Evolutionary conservation across 2,113 vertebrate genomes (phyloP), one percentile per base, ranked within the genome.

Genomic region (Macquaria australasica): DNA sequence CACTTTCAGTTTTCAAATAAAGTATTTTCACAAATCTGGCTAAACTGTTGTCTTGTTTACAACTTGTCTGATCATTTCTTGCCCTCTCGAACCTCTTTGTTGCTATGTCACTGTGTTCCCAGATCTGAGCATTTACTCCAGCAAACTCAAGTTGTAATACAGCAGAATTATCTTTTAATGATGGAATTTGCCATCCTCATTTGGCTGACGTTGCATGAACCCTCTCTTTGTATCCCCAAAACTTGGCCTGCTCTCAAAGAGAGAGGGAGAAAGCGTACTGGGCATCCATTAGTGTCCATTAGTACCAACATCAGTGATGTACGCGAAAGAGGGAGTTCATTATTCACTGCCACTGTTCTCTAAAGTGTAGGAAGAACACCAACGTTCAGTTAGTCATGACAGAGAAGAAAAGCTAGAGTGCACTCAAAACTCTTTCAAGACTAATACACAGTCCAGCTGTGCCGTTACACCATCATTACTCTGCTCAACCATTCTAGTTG

Each of bases 281-380:
- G 34, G 55, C 70, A 50, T 85, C 82, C 85, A 87, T 85, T 83
- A 87, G 56, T 23, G 81, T 76, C 86, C 86, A 90, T 90, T 90
- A 86, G 86, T 31, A 63, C 37, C 73, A 76, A 62, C 62, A 62
- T 73, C 1, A 5, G 20, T 43, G 55, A 73, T 83, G 50, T 70
- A 59, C 1, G 12, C 8, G 3, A 39, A 63, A 67, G 73, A 50
- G 43, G 39, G 8, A 75, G 58, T 48, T 62, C 76, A 79, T 85
- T 76, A 63, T 31, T 91, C 64, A 68, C 73, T 75, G 84, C 76
- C 75, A 37, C 37, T 43, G 11, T 31, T 45, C 77, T 82, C 60
- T 5, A 8, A 63, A 68, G 73, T 81, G 74, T 73, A 25, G 37
- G 50, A 80, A 31, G 20, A 60, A 55, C 23, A 79, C 16, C 25